Evolutionary conservation across 2,113 vertebrate genomes (phyloP), one percentile per base, ranked within the genome.

Genomic region (Pelecanus crispus): DNA sequence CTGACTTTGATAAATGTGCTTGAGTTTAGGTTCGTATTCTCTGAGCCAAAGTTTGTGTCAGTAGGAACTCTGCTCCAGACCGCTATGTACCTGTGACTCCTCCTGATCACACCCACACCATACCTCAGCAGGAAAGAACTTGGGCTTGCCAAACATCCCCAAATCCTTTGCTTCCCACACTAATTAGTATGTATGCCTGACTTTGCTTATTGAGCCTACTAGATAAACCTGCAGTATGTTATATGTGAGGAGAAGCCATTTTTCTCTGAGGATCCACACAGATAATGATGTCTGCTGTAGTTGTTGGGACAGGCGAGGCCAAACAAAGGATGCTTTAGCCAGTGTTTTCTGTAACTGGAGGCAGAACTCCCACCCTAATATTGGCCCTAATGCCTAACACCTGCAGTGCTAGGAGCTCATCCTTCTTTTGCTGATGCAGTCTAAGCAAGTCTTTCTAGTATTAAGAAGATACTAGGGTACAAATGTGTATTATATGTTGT

Each of bases 71-170:
- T 67, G 17, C 28, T 91, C 42, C 28, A 26, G 50, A 31, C 25
- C 2, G 1, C 14, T 49, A 32, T 1, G 15, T 24, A n/a, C 10
- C 1, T 20, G 4, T 55, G 74, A 47, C 13, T 36, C 6, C 22
- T 62, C 28, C 36, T 13, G 32, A n/a, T 55, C 2, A 7, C 26
- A 71, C 21, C 44, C 25, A 34, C 6, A 36, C 9, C 36, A 40
- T 11, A 19, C 2, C 26, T 59, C 11, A 63, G 13, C 9, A 45
- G 22, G 11, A 72, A 55, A 24, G 26, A 42, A 26, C 11, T 7
- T 20, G 16, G 26, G 52, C 20, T 68, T 47, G 32, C 24, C 44
- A 80, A 86, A 63, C 10, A 36, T 9, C 9, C 6, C 29, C 0
- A 42, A 91, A 72, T 31, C 6, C 58, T 90, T 83, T 72, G 9